phyloP scores from a whole-genome alignment of 2,113 vertebrate species.

The Meleagris gallopavo region DNA sequence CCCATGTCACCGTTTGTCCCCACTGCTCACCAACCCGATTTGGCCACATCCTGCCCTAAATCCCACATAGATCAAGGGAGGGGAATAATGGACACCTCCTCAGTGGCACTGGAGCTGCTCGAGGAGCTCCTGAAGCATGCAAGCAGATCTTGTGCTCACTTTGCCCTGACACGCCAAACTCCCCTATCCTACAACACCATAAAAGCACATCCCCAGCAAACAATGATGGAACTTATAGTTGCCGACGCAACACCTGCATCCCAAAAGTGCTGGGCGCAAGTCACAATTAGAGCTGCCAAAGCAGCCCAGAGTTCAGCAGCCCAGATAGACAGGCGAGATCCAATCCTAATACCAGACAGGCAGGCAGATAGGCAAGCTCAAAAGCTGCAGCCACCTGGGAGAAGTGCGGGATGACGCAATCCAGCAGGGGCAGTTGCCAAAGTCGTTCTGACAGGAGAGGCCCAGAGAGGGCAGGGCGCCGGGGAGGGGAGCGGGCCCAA shows the following conservation, averaged over 20 bases:
- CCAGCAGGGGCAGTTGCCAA: constrained; percentile 43
- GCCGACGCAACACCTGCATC: neutral
- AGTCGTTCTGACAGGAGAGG: constrained; percentile 18
- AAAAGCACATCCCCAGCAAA: neutral
- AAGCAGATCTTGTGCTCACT: neutral
- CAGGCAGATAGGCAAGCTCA: neutral
- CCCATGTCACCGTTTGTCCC: neutral
- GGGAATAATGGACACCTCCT: neutral
- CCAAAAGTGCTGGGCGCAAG: neutral
- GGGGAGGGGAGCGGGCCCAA: neutral
- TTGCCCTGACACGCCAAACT: neutral
- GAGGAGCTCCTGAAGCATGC: neutral
- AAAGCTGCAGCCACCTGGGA: constrained; percentile 63
- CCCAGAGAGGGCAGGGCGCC: neutral
- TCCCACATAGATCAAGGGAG: neutral
- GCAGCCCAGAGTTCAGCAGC: neutral
- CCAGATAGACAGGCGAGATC: neutral
- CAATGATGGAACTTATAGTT: neutral
- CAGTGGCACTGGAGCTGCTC: neutral
- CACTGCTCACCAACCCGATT: neutral
- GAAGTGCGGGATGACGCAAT: constrained; percentile 15
- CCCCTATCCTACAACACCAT: neutral
- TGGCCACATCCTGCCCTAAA: neutral
- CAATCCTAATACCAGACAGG: constrained; percentile 6
- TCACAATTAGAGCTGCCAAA: constrained; percentile 6